Evolutionary conservation across 2,113 vertebrate species (phyloP).

Genomic region (Chloebia gouldiae): DNA sequence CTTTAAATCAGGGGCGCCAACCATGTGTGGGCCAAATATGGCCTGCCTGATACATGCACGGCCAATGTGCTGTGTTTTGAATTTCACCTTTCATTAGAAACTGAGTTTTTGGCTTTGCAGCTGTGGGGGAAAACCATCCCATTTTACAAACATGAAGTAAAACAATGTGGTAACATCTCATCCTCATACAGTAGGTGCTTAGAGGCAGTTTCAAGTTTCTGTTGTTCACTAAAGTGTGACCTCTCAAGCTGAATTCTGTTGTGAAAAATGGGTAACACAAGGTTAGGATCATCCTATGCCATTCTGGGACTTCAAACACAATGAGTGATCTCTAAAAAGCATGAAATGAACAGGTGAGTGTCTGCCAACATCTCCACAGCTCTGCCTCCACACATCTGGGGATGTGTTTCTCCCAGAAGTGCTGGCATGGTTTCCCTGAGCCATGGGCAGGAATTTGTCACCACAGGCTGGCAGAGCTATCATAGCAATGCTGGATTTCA

Average conservation of each 20-base stretch:
- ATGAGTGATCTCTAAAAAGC: background rate
- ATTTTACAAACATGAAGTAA: background rate
- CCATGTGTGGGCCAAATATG: background rate
- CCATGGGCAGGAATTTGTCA: background rate
- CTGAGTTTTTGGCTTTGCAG: background rate
- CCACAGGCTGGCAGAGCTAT: background rate
- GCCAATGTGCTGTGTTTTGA: background rate
- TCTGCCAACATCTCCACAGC: background rate
- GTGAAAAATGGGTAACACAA: background rate
- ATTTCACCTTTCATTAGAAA: background rate
- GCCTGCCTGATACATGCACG: background rate
- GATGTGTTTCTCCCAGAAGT: background rate
- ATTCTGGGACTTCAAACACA: conserved; percentile 25
- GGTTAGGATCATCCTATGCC: background rate
- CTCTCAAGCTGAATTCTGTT: background rate
- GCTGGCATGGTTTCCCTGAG: background rate
- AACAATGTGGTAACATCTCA: background rate
- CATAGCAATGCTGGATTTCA: background rate
- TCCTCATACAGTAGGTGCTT: background rate
- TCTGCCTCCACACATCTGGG: background rate
- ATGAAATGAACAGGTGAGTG: background rate
- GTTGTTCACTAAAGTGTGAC: background rate
- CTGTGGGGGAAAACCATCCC: background rate
- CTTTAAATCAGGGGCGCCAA: background rate
- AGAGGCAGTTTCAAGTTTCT: background rate